Conservation (phyloP, 2,797 vertebrate species). For the Poeciliopsis presidionis region DNA sequence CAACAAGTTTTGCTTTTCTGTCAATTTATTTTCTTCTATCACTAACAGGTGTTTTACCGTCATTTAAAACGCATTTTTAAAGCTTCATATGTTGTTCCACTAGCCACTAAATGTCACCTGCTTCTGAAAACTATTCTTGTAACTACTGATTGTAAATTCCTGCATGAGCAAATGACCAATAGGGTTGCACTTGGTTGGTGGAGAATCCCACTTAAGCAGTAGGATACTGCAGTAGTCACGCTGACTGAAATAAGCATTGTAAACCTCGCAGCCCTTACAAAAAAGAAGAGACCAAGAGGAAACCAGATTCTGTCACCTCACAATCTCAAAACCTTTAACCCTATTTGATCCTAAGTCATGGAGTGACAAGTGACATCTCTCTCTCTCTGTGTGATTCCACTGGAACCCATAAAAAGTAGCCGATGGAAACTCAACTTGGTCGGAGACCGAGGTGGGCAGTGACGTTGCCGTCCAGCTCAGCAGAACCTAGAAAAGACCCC, state of each 20-base stretch:
- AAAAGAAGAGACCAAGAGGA: slow-evolving; percentile 29
- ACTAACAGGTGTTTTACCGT: neutral
- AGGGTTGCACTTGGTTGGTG: neutral
- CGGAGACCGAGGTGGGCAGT: slow-evolving; percentile 34
- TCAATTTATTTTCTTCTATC: neutral
- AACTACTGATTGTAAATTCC: neutral
- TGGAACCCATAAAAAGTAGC: slow-evolving; percentile 30
- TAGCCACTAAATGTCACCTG: neutral
- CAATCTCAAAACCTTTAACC: slow-evolving; percentile 9
- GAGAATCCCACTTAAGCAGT: slow-evolving; percentile 1
- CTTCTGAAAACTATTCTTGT: neutral
- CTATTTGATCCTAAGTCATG: neutral
- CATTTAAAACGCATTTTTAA: neutral
- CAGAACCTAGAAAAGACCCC: slow-evolving; percentile 63
- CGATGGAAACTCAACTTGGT: slow-evolving; percentile 41
- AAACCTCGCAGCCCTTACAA: slow-evolving; percentile 25
- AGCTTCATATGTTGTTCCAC: neutral
- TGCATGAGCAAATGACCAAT: neutral
- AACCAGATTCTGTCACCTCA: slow-evolving; percentile 42
- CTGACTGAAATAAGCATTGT: slow-evolving; percentile 60
- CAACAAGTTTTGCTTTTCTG: neutral
- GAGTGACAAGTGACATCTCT: slow-evolving; percentile 16
- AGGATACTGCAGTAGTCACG: slow-evolving; percentile 9
- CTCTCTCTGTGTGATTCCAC: neutral
- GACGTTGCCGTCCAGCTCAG: slow-evolving; percentile 35